Percentiles rank a stretch among this genome's conserved stretches.
These are phyloP conservation scores for Panthera uncia DNA, from an alignment of 2,113 vertebrate genomes.

Conservation along the genomic window DNA sequence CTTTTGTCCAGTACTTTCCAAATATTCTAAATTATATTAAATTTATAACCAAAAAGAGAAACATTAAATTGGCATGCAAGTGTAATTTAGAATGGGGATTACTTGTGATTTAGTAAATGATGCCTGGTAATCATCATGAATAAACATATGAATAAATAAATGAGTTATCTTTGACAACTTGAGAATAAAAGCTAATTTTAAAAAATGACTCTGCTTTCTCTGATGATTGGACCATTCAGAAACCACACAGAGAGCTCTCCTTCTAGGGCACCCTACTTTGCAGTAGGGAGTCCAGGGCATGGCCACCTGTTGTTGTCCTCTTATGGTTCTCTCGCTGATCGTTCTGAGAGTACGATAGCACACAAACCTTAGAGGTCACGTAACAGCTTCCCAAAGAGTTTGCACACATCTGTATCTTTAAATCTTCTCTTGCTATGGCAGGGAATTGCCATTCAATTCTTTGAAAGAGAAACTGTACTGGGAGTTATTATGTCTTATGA, in stretches of 20 bases:
- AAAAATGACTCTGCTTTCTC: neutral
- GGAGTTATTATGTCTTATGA: neutral
- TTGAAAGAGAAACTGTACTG: conserved; percentile 1
- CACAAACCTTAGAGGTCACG: neutral
- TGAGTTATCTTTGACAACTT: neutral
- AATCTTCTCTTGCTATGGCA: neutral
- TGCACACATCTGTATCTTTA: neutral
- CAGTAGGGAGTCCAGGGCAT: neutral
- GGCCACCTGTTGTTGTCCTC: neutral
- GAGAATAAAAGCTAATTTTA: neutral
- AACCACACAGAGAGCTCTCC: neutral
- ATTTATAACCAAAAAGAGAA: neutral
- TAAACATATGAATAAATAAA: neutral
- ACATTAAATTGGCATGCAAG: neutral
- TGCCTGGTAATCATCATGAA: neutral
- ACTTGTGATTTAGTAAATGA: neutral
- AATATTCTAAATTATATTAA: neutral
- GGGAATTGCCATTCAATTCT: neutral
- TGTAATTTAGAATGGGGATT: neutral
- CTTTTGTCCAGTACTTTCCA: neutral
- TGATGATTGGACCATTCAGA: neutral
- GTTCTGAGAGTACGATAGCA: neutral
- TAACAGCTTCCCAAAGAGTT: neutral
- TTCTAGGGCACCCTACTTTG: neutral
- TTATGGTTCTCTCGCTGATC: neutral